A percentile compares a stretch with the other conserved stretches of the same genome.
phyloP scores from a whole-genome alignment of 92 coral and sea anemone genomes.

The Palythoa grandiflora region DNA sequence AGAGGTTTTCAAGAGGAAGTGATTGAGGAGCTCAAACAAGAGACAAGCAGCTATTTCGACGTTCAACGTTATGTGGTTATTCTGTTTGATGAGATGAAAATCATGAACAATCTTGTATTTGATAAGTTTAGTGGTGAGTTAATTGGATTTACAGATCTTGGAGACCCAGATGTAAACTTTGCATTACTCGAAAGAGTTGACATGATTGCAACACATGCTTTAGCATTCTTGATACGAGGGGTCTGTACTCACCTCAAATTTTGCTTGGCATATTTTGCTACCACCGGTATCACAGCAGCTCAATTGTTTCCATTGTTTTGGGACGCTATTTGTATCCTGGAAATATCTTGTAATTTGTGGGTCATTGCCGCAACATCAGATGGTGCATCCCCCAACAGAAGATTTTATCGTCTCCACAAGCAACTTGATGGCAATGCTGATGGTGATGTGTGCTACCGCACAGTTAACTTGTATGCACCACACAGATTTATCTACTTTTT shows the following conservation, averaged over 20 bases:
- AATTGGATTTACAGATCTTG: constrained; percentile 38
- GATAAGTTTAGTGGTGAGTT: background rate
- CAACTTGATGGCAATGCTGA: too few species aligned
- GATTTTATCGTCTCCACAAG: too few species aligned
- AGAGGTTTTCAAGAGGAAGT: too few species aligned
- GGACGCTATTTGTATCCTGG: constrained; percentile 58
- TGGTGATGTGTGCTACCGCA: too few species aligned
- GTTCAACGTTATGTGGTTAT: constrained; percentile 37
- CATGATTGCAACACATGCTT: constrained; percentile 57
- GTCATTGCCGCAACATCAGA: constrained; percentile 46
- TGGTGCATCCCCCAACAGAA: too few species aligned
- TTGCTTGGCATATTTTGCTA: constrained; percentile 68
- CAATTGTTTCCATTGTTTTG: constrained; percentile 72
- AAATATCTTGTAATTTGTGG: constrained; percentile 59
- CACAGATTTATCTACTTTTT: too few species aligned
- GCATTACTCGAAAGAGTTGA: constrained; percentile 55
- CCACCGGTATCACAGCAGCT: constrained; percentile 61
- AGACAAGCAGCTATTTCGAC: background rate
- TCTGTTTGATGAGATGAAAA: too few species aligned
- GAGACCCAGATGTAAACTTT: constrained; percentile 58
- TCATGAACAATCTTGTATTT: too few species aligned
- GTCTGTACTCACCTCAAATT: constrained; percentile 63
- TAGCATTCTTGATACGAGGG: constrained; percentile 58
- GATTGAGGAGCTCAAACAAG: too few species aligned
- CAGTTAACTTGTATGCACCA: too few species aligned